phyloP scores from a whole-genome alignment of 2,888 invertebrate species.

The Ellobium chinense region DNA sequence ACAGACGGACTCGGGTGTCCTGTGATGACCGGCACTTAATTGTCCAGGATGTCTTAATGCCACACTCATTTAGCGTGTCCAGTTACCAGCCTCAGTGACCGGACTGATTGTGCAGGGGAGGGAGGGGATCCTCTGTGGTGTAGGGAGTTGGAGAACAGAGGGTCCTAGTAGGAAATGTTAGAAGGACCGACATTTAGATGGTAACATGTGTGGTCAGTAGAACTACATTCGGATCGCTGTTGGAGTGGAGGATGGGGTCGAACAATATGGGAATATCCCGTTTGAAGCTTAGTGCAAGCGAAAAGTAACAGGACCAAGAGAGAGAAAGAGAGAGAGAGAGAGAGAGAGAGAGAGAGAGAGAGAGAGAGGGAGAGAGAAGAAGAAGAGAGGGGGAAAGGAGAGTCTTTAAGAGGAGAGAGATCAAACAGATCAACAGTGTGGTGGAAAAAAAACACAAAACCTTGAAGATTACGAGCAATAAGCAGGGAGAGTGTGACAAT shows the following conservation, averaged over 20 bases:
- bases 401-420: background rate
- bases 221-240: too few species aligned
- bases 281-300: too few species aligned
- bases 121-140: too few species aligned
- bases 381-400: background rate
- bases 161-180: too few species aligned
- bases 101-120: too few species aligned
- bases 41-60: background rate
- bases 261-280: too few species aligned
- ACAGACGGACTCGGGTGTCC: background rate
- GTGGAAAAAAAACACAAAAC: background rate
- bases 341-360: slow-evolving; percentile 1
- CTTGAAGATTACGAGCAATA: background rate
- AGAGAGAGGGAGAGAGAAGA: background rate
- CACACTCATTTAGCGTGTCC: too few species aligned
- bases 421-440: background rate
- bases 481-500: background rate
- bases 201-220: too few species aligned
- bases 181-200: too few species aligned
- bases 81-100: too few species aligned
- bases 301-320: background rate
- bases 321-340: background rate
- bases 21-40: background rate
- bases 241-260: too few species aligned
- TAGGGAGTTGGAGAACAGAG: too few species aligned